Evolutionary conservation across 2,113 vertebrate species (phyloP), one percentile per base, ranked within the genome.

Genomic region (Phaetusa simplex): DNA sequence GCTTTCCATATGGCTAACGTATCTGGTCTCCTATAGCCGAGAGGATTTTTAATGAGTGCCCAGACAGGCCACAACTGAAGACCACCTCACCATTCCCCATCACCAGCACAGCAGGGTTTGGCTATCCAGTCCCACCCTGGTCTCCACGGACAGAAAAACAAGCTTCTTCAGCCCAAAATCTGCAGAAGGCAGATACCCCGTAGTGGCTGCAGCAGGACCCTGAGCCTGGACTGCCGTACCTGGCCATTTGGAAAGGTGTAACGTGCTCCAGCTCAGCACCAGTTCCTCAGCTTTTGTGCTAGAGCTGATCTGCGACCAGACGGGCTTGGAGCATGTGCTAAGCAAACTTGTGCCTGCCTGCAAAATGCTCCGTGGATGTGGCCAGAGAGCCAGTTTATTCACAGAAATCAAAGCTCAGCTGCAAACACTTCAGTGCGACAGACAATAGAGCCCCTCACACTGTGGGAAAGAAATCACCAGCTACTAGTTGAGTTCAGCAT

Each of bases 391-490:
- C 59, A 32, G 38, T 11, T 72, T 30, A 20, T n/a, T 43, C 90
- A 67, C 38, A 16, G 4, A 65, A 95, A 95, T 49, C 92, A 83
- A 83, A 95, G 95, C 96, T 91, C 80, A 95, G 93, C 88, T 92
- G 96, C 95, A 86, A 92, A 55, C 19, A 19, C 15, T 59, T 70
- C 88, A 70, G 59, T 11, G 22, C 3, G 52, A 29, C 55, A 91
- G 80, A 92, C 91, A 91, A 78, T n/a, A 56, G 94, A 85, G 88
- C 66, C 88, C 81, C 91, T 89, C 65, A 71, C 4, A 15, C 65
- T 53, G 86, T 16, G 52, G 78, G 91, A n/a, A 89, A 77, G 84
- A 53, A n/a, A 59, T 53, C 77, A 72, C 52, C 86, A 82, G 81
- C 87, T 74, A 66, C 82, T 38, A 42, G 83, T 52, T 1, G 73